These are phyloP conservation scores for Drosophila jambulina DNA, from an alignment of 1,140 invertebrate genomes.

Conservation along the genomic window DNA sequence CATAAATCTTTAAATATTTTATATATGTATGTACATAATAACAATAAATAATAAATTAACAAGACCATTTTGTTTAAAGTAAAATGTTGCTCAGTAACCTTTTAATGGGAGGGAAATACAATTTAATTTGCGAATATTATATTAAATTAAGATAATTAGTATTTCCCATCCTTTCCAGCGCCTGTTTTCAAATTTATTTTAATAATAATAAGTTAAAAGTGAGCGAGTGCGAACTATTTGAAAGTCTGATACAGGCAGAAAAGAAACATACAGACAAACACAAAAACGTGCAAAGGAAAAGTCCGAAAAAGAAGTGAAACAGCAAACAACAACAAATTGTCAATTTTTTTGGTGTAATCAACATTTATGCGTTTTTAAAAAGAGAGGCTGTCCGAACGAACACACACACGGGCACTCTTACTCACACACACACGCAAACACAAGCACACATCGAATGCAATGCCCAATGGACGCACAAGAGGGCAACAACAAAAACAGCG, in stretches of 20 bases:
- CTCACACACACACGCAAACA: slow-evolving; percentile 11
- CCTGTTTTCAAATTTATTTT: neutral
- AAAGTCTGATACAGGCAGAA: neutral
- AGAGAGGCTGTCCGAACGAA: slow-evolving; percentile 55
- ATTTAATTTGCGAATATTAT: too few relatives aligned
- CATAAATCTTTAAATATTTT: too few relatives aligned
- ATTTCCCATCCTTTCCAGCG: neutral
- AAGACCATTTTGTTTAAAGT: too few relatives aligned
- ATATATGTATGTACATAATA: too few relatives aligned
- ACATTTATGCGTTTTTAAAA: slow-evolving; percentile 75
- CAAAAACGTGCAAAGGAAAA: neutral
- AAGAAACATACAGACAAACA: neutral
- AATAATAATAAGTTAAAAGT: neutral
- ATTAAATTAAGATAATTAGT: neutral
- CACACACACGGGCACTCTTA: slow-evolving; percentile 15
- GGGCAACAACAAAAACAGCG: slow-evolving; percentile 37
- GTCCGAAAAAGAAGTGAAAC: slow-evolving; percentile 17
- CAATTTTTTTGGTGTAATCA: slow-evolving; percentile 76
- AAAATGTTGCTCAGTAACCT: too few relatives aligned
- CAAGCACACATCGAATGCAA: slow-evolving; percentile 43
- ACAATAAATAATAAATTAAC: too few relatives aligned
- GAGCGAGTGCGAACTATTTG: neutral
- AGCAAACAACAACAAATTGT: slow-evolving; percentile 54
- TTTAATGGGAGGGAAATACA: too few relatives aligned
- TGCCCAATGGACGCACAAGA: slow-evolving; percentile 64